Conservation (phyloP, 2,113 vertebrate genomes). For the Psettodes erumei region DNA sequence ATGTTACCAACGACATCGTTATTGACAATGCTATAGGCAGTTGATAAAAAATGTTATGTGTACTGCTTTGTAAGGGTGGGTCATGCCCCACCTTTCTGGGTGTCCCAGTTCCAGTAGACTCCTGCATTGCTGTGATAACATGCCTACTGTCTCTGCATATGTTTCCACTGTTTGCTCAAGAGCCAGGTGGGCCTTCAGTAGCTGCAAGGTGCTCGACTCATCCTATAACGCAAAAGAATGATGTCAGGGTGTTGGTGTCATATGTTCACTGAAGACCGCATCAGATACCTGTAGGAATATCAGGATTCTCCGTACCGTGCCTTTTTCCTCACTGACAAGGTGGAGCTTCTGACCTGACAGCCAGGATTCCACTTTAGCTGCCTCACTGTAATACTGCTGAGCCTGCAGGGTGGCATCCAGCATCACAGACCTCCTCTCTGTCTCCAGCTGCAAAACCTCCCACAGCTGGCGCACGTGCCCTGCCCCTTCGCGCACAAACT, state of each 20-base stretch:
- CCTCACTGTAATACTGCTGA: constrained; percentile 92
- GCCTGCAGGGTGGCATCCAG: constrained; percentile 86
- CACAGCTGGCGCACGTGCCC: constrained; percentile 88
- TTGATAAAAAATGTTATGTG: background rate
- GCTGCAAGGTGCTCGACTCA: constrained; percentile 89
- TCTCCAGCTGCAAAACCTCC: constrained; percentile 87
- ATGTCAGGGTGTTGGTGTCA: background rate
- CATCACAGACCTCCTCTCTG: constrained; percentile 84
- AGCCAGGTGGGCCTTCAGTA: constrained; percentile 90
- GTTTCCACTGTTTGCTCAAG: constrained; percentile 92
- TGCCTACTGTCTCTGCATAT: constrained; percentile 90
- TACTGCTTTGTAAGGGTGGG: background rate
- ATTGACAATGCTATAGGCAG: accelerated
- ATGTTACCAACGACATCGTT: background rate
- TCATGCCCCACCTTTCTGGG: constrained; percentile 87
- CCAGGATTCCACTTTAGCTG: constrained; percentile 91
- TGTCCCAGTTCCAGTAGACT: constrained; percentile 88
- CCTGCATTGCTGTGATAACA: constrained; percentile 89
- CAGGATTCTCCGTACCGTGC: constrained; percentile 82
- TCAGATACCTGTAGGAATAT: background rate
- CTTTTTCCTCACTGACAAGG: constrained; percentile 92
- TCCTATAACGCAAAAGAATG: constrained; percentile 78
- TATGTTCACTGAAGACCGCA: background rate
- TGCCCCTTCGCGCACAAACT: constrained; percentile 82
- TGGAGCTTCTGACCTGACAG: constrained; percentile 94